Evolutionary conservation across 2,113 vertebrate genomes (phyloP).

Genomic region (Xiphophorus couchianus): DNA sequence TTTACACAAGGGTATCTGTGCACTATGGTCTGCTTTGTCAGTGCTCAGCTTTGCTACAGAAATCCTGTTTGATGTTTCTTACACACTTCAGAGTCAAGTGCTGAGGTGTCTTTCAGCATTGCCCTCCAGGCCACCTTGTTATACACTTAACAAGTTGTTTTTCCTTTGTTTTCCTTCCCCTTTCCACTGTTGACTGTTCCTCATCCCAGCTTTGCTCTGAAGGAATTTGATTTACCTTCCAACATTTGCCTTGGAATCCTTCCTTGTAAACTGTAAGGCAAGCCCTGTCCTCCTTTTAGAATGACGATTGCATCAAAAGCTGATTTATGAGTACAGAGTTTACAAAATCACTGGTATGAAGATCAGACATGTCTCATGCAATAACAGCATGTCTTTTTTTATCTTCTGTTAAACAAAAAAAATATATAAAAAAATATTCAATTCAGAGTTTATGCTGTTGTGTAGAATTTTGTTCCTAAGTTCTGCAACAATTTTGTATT

Average conservation of each 20-base stretch:
- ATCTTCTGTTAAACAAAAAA: slow-evolving; percentile 27
- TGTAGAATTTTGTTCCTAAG: slow-evolving; percentile 22
- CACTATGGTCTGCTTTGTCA: slow-evolving; percentile 57
- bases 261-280: slow-evolving; percentile 69
- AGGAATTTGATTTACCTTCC: slow-evolving; percentile 69
- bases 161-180: slow-evolving; percentile 69
- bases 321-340: slow-evolving; percentile 59
- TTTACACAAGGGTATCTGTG: slow-evolving; percentile 51
- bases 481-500: slow-evolving; percentile 45
- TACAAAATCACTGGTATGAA: slow-evolving; percentile 60
- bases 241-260: slow-evolving; percentile 64
- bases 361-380: slow-evolving; percentile 50
- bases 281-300: slow-evolving; percentile 55
- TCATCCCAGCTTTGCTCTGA: slow-evolving; percentile 65
- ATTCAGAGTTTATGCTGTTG: neutral
- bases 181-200: slow-evolving; percentile 76
- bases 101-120: slow-evolving; percentile 73
- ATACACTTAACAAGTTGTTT: slow-evolving; percentile 80
- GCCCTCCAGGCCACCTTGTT: slow-evolving; percentile 80
- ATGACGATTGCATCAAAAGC: slow-evolving; percentile 53
- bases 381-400: slow-evolving; percentile 19
- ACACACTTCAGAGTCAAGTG: slow-evolving; percentile 62
- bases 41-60: slow-evolving; percentile 48
- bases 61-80: slow-evolving; percentile 73
- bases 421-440: neutral